Evolutionary conservation across 2,888 invertebrate genomes (phyloP), one percentile per base, ranked within the genome.

Genomic region (Venusia cambrica): DNA sequence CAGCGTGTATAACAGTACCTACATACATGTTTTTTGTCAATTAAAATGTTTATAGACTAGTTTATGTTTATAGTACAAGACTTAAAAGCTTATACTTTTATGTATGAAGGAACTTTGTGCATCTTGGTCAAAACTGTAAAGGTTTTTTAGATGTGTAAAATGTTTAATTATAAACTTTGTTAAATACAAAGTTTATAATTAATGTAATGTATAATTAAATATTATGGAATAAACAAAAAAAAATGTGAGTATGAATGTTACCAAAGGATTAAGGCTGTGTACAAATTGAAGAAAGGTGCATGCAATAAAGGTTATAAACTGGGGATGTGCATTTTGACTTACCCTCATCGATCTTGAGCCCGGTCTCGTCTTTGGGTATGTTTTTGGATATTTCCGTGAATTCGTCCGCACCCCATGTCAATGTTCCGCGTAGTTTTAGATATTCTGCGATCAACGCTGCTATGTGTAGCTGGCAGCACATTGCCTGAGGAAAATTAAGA

Each of bases 371-470:
- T 32, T 90, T 88, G 1, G 94, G 92, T 52, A 97, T 96, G 73
- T 97, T 98, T 26, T 91, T 90, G 1, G 97, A 97, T 47, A 97
- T 94, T 40, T 91, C 91, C 2, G 87, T 88, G 70, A 97, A 97
- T 1, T 92, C 92, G 51, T 93, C 93, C 1, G 97, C 96, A n/a
- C 97, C 97, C 93, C 96, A 96, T 0, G 87, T 72, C 55, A 93
- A 93, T 8, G 91, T 89, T 1, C 87, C 87, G 61, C 93, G 91
- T 30, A 94, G 80, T 57, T 95, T 94, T 28, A 99, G 81, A 77
- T 97, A 98, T 71, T 98, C 97, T 0, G 97, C 96, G 87, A 98
- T 96, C 12, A 98, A 88, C 0, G 98, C 98, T 2, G 97, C 97
- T 51, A 98, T 96, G 70, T 99, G 98, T 0, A 98, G 88, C 70